These are phyloP conservation scores for Ormyrus labotus DNA, from an alignment of 2,888 invertebrate species.

Conservation along the genomic window DNA sequence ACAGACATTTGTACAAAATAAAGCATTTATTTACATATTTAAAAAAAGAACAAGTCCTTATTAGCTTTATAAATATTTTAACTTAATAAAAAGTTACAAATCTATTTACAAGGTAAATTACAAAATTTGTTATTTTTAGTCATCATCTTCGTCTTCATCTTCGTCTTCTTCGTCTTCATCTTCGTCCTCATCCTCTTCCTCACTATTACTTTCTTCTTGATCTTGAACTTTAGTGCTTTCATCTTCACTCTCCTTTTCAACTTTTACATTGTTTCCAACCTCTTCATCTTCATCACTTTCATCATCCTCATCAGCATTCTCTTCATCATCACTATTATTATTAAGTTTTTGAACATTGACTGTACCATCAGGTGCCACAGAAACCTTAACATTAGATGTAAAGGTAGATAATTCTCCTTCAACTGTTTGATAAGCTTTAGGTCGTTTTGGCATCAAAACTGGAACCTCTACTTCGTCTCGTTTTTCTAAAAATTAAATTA, in stretches of 20 bases:
- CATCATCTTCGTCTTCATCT: slow-evolving; percentile 23
- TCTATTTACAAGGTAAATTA: slow-evolving; percentile 47
- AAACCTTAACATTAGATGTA: slow-evolving; percentile 76
- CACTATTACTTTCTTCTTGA: slow-evolving; percentile 12
- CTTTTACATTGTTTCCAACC: background rate
- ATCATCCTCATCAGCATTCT: slow-evolving; percentile 31
- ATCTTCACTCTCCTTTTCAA: background rate
- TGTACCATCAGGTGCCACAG: slow-evolving; percentile 80
- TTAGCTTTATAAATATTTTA: slow-evolving; percentile 54
- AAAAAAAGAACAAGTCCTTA: slow-evolving; percentile 49
- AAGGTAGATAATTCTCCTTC: slow-evolving; percentile 81
- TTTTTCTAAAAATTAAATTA: slow-evolving; percentile 76
- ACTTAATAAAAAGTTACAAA: slow-evolving; percentile 43
- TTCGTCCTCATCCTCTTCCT: background rate
- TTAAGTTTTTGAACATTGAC: slow-evolving; percentile 68
- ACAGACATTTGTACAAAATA: slow-evolving; percentile 53
- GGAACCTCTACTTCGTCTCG: slow-evolving; percentile 78
- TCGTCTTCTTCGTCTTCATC: background rate
- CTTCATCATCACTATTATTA: background rate
- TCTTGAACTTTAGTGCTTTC: background rate
- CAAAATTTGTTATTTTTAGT: slow-evolving; percentile 25
- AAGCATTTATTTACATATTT: slow-evolving; percentile 58
- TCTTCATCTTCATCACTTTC: slow-evolving; percentile 16
- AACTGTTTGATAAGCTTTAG: slow-evolving; percentile 77
- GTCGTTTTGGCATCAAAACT: slow-evolving; percentile 76